Evolutionary conservation across 2,797 vertebrate species (phyloP).

Genomic region (Catharus ustulatus): DNA sequence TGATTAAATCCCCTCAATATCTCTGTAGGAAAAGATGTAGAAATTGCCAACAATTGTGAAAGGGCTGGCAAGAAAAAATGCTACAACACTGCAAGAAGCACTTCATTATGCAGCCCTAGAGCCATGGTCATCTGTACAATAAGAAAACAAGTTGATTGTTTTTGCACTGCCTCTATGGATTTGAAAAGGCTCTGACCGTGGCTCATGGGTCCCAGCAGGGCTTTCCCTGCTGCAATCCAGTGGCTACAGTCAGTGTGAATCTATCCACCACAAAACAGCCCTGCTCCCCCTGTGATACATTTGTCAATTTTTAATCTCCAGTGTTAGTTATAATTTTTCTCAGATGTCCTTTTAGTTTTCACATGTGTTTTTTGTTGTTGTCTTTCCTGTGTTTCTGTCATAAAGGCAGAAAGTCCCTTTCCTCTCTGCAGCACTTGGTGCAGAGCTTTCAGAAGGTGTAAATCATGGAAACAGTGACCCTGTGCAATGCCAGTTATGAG

Average conservation of each 20-base stretch:
- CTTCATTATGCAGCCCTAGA: neutral
- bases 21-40: neutral
- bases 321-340: neutral
- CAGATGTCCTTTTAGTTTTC: neutral
- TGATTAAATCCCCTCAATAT: neutral
- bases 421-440: neutral
- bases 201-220: rapidly evolving
- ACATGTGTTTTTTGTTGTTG: neutral
- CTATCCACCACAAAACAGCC: neutral
- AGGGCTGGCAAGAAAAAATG: neutral
- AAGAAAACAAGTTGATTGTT: neutral
- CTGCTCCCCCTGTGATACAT: rapidly evolving
- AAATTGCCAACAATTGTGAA: neutral
- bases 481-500: neutral
- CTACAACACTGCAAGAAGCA: neutral
- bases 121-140: neutral
- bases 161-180: neutral
- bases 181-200: rapidly evolving
- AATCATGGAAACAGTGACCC: neutral
- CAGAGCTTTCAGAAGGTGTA: neutral
- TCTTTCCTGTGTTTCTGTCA: neutral
- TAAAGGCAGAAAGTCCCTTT: neutral
- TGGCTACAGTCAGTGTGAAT: neutral
- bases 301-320: neutral
- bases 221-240: neutral